Evolutionary conservation across 2,113 vertebrate genomes (phyloP).

Genomic region (Chamaea fasciata): DNA sequence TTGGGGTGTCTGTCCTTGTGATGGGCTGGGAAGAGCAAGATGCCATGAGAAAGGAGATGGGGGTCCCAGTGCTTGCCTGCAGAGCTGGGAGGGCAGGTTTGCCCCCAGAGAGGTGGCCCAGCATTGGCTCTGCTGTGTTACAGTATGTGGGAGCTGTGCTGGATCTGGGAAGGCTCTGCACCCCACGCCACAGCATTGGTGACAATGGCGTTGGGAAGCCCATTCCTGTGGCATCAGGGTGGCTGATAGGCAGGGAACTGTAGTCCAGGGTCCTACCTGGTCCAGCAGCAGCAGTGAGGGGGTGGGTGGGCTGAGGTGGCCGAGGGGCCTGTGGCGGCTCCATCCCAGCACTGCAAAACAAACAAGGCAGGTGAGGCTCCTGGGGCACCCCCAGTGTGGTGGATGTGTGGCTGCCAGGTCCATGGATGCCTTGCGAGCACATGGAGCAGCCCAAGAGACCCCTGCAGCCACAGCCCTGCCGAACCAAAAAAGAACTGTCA

Average conservation of each 20-base stretch:
- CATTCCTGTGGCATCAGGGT: accelerated
- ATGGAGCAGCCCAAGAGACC: neutral
- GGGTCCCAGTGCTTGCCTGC: neutral
- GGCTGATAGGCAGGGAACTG: neutral
- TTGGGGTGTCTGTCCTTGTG: neutral
- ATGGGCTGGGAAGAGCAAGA: neutral
- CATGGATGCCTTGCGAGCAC: neutral
- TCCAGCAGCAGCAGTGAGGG: neutral
- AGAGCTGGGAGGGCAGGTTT: neutral
- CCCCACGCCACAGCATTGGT: accelerated
- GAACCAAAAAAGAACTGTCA: neutral
- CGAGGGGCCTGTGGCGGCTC: neutral
- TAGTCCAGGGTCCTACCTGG: conserved; percentile 37
- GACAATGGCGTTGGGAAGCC: accelerated
- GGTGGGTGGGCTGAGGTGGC: neutral
- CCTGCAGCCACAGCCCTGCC: neutral
- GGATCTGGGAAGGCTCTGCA: neutral
- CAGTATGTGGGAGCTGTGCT: neutral
- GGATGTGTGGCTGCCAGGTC: accelerated
- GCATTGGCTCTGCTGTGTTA: neutral
- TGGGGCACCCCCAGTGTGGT: accelerated
- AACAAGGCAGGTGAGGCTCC: neutral
- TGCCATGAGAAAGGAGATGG: neutral
- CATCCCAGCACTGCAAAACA: conserved; percentile 39
- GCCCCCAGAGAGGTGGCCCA: accelerated